phyloP scores from a whole-genome alignment of 2,888 invertebrate genomes.

The Meiosimyza platycephala region DNA sequence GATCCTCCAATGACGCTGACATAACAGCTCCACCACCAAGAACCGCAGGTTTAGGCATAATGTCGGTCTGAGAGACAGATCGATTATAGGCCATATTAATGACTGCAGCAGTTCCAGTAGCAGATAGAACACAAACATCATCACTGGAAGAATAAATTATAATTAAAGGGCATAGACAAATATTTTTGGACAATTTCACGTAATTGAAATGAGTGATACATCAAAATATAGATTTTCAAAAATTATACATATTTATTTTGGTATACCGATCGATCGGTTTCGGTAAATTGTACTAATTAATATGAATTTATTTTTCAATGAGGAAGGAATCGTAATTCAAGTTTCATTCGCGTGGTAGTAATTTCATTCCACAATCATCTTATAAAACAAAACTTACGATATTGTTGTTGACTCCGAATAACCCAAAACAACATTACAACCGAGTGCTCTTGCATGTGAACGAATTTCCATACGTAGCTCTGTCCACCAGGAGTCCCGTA shows the following conservation, averaged over 20 bases:
- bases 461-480: slow-evolving; percentile 95
- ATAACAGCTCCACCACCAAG: slow-evolving; percentile 62
- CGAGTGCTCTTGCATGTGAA: slow-evolving; percentile 90
- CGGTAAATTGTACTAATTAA: no score
- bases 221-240: no score
- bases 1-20: slow-evolving; percentile 70
- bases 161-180: background rate
- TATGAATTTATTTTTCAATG: no score
- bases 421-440: slow-evolving; percentile 94
- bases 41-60: slow-evolving; percentile 52
- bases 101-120: slow-evolving; percentile 93
- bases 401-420: slow-evolving; percentile 94
- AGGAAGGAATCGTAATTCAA: no score
- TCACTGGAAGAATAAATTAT: slow-evolving; percentile 73
- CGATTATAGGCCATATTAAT: slow-evolving; percentile 73
- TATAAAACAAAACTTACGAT: slow-evolving; percentile 72
- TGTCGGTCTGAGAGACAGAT: slow-evolving; percentile 62
- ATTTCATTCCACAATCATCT: background rate
- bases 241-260: no score
- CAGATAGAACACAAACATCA: slow-evolving; percentile 94
- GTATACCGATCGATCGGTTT: no score
- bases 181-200: background rate
- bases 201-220: background rate
- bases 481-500: slow-evolving; percentile 96
- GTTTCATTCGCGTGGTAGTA: no score